Evolutionary conservation across 2,888 invertebrate species (phyloP).

Genomic region (Lycocerus yunnanus): DNA sequence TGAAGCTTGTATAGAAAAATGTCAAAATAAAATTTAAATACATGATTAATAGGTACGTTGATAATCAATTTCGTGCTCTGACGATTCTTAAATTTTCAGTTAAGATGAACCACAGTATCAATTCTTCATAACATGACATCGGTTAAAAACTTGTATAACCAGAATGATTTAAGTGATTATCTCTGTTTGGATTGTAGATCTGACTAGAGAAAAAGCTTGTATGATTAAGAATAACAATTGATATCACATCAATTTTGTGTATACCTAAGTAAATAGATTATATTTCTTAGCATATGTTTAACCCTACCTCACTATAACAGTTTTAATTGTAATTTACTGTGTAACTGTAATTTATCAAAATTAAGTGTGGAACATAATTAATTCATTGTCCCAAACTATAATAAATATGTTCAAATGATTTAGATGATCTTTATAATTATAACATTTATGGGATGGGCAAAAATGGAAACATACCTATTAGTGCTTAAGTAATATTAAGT

Average conservation of each 20-base stretch:
- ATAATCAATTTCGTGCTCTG: slow-evolving; percentile 1
- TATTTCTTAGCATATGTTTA: not conserved
- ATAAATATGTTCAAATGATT: slow-evolving; percentile 6
- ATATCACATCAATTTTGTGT: not conserved
- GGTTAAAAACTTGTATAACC: not conserved
- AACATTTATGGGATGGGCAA: not conserved
- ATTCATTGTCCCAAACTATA: slow-evolving; percentile 3
- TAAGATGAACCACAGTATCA: not conserved
- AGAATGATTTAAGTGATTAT: not conserved
- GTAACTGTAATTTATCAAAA: slow-evolving; percentile 12
- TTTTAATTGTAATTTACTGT: not conserved
- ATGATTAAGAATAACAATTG: not conserved
- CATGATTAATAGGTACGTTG: slow-evolving; percentile 2
- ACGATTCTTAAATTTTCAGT: slow-evolving; percentile 1
- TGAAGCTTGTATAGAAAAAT: not conserved
- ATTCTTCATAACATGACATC: not conserved
- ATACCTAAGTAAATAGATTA: not conserved
- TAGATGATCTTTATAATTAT: not conserved
- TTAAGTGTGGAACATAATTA: slow-evolving; percentile 9
- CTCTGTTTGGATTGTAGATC: not conserved
- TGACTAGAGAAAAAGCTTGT: not conserved
- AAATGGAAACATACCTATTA: not conserved
- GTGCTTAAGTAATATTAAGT: not conserved
- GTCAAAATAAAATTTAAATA: slow-evolving; percentile 3
- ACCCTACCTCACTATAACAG: not conserved